Base-by-base conservation (phyloP, 1,140 invertebrate species). In the Papilio polyxenes region DNA sequence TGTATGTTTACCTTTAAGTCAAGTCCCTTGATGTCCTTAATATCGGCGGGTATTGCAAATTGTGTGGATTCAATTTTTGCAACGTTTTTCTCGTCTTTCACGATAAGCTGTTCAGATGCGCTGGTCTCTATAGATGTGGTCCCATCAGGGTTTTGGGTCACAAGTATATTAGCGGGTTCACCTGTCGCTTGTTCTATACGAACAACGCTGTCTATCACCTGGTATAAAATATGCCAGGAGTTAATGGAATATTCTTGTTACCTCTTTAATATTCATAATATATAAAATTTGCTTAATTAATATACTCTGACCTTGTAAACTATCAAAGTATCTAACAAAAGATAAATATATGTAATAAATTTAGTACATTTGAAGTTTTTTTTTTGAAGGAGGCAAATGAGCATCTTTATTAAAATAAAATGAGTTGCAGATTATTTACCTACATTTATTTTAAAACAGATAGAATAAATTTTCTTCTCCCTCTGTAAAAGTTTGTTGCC, bases 161-260 rank as follows among this genome's bases (percentile, higher is more conserved):
- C 94, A 0, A 95, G 85, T 23, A 95, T 95, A 79, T 95, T 95
- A 4, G 92, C 92, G 5, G 91, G 92, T 81, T 94, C 92, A 3
- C 93, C 93, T 0, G 93, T 92, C 0, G 93, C 92, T 82, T 95
- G 94, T 75, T 95, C 94, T 82, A 95, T 95, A 78, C 94, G 90
- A 1, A 95, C 94, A 23, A 95, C 94, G 79, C 93, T 94, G 84
- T 95, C 94, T 84, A 95, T 91, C 11, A 94, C 93, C 94, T 95
- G 78, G 15, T 53, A 37, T 59, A 51, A 53, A 20, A 78, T 78
- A 31, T 53, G 9, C 20, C 49, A 77, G 44, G 75, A 3, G n/a
- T 53, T 49, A 31, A 56, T 40, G 2, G 37, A 75, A 13, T 75
- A 13, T 75, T 75, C 7, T 76, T 80, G 77, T 11, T 59, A 11